Evolutionary conservation across 2,113 vertebrate genomes (phyloP).

Genomic region (Papio anubis): DNA sequence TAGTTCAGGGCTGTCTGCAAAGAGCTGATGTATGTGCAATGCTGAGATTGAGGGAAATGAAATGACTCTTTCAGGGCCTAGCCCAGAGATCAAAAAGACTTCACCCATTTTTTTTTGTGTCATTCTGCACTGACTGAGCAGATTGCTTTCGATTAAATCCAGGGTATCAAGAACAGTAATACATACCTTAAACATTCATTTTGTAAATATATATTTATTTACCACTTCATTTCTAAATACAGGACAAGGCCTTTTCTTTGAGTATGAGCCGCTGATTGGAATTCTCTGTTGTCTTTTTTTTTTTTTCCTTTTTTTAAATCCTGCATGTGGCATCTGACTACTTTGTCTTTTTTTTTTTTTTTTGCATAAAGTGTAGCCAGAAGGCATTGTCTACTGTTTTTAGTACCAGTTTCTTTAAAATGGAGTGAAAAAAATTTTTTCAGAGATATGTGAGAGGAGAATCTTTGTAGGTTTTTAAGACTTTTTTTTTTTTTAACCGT

Average conservation of each 20-base stretch:
- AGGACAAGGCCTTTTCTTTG: not conserved
- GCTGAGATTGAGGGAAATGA: not conserved
- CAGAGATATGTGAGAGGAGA: not conserved
- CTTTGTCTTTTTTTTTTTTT: too few species aligned
- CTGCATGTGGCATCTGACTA: too few species aligned
- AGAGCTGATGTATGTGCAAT: not conserved
- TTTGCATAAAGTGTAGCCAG: not conserved
- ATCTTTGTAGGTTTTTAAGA: not conserved
- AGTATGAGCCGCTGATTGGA: not conserved
- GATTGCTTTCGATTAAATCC: not conserved
- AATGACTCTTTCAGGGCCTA: not conserved
- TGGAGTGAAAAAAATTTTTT: not conserved
- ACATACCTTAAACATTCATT: not conserved
- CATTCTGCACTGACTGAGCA: not conserved
- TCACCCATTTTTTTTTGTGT: not conserved
- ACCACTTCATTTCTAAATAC: not conserved
- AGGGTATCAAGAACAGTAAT: not conserved
- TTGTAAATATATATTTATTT: not conserved
- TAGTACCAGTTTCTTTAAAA: not conserved
- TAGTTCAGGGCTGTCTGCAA: not conserved
- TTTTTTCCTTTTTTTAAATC: too few species aligned
- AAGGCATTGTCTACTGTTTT: not conserved
- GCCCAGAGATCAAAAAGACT: not conserved
- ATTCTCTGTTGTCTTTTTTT: not conserved
- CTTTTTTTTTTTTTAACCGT: not conserved